Evolutionary conservation across 2,113 vertebrate genomes (phyloP).

Genomic region (Macrotis lagotis): DNA sequence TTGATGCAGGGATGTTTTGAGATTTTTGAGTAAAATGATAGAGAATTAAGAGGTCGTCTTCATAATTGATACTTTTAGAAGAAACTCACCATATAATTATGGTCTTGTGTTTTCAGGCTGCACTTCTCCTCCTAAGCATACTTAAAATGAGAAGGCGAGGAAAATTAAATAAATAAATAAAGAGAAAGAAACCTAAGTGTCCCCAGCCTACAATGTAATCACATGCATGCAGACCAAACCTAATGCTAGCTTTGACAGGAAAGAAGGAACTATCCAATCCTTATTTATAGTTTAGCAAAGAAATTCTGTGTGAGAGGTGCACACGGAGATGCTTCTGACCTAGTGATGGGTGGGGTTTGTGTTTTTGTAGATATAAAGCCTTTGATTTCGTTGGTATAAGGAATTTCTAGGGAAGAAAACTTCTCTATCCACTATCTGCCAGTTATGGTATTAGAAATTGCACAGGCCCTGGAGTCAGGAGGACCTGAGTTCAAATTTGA

Average conservation of each 20-base stretch:
- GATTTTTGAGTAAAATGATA: conserved; percentile 55
- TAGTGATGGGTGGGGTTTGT: conserved; percentile 65
- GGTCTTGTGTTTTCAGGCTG: conserved; percentile 68
- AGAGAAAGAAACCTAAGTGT: conserved; percentile 60
- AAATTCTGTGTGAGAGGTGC: conserved; percentile 68
- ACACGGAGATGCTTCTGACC: conserved; percentile 65
- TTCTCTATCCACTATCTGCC: neutral
- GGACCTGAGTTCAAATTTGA: too few species aligned
- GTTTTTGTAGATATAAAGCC: neutral
- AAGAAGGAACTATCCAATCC: conserved; percentile 64
- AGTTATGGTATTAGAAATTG: too few species aligned
- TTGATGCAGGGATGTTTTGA: neutral
- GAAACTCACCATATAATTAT: conserved; percentile 62
- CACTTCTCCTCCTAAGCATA: conserved; percentile 75
- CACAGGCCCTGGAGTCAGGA: too few species aligned
- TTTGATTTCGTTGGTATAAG: neutral
- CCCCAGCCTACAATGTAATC: conserved; percentile 56
- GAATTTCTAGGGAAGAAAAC: neutral
- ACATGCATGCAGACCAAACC: conserved; percentile 24
- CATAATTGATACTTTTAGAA: conserved; percentile 73
- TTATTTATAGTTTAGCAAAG: conserved; percentile 62
- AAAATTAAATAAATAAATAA: too few species aligned
- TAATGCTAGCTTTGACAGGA: conserved; percentile 60
- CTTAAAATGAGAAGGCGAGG: conserved; percentile 71
- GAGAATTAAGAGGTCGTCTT: conserved; percentile 64